Conservation (phyloP, 2,888 invertebrate genomes). For the Cosmia pyralina region DNA sequence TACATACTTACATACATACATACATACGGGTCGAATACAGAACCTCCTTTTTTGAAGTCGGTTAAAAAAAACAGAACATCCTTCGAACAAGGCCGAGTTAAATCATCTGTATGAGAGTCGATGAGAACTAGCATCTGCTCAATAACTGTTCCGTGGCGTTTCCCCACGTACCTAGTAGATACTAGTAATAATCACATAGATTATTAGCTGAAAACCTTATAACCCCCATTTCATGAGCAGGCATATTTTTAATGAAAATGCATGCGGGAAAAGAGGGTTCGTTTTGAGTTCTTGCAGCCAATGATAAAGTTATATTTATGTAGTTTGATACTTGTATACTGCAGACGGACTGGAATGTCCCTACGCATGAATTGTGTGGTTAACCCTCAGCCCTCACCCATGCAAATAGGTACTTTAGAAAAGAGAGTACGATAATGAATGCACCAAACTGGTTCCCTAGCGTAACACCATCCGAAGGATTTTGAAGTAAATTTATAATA, state of each 20-base stretch:
- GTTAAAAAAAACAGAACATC: not conserved
- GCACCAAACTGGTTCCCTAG: too few relatives aligned
- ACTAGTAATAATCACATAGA: not conserved
- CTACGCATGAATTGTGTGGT: not conserved
- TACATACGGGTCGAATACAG: too few relatives aligned
- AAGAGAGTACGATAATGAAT: too few relatives aligned
- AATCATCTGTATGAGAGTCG: slow-evolving; percentile 9
- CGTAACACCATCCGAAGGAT: not conserved
- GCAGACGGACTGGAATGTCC: not conserved
- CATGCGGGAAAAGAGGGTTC: not conserved
- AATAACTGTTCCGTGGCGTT: not conserved
- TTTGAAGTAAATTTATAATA: not conserved
- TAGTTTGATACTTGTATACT: too few relatives aligned
- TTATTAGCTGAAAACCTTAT: not conserved
- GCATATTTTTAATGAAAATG: slow-evolving; percentile 1
- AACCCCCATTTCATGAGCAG: not conserved
- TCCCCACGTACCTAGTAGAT: not conserved
- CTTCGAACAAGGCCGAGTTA: not conserved
- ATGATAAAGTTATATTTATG: not conserved
- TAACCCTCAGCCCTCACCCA: not conserved
- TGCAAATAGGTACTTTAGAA: not conserved
- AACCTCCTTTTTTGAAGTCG: too few relatives aligned
- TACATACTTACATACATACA: too few relatives aligned
- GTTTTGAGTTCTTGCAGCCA: not conserved
- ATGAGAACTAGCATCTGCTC: slow-evolving; percentile 28